These are phyloP conservation scores for Panthera leo DNA, from an alignment of 2,113 vertebrate genomes.

Conservation along the genomic window DNA sequence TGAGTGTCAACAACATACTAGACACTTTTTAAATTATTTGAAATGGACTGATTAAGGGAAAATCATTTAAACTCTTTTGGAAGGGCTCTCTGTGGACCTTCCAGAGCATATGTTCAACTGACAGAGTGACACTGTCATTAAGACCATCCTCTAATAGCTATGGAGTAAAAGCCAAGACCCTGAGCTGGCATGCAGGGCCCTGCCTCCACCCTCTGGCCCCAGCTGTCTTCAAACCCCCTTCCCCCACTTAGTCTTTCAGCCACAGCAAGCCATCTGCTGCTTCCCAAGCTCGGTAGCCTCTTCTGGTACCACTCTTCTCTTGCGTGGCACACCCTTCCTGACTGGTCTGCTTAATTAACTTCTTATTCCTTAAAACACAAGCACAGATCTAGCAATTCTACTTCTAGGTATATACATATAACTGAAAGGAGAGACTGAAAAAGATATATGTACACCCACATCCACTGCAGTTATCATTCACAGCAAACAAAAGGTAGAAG, in stretches of 20 bases:
- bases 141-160: not conserved
- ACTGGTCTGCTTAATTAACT: not conserved
- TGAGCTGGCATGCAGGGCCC: not conserved
- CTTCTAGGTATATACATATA: not conserved
- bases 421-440: not conserved
- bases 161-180: not conserved
- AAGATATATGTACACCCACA: not conserved
- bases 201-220: not conserved
- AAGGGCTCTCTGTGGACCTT: not conserved
- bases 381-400: not conserved
- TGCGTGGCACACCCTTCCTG: not conserved
- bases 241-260: not conserved
- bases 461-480: not conserved
- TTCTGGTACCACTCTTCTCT: not conserved
- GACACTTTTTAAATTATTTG: constrained; percentile 57
- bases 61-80: constrained; percentile 36
- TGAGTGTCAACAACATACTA: constrained; percentile 61
- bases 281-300: not conserved
- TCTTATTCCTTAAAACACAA: not conserved
- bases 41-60: constrained; percentile 39
- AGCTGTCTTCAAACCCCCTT: not conserved
- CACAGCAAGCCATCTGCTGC: not conserved
- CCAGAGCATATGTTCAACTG: not conserved
- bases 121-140: not conserved
- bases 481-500: not conserved